Percentiles rank a stretch among this genome's conserved stretches.
Evolutionary conservation across 2,113 vertebrate genomes (phyloP).

Genomic region (Pogona vitticeps): DNA sequence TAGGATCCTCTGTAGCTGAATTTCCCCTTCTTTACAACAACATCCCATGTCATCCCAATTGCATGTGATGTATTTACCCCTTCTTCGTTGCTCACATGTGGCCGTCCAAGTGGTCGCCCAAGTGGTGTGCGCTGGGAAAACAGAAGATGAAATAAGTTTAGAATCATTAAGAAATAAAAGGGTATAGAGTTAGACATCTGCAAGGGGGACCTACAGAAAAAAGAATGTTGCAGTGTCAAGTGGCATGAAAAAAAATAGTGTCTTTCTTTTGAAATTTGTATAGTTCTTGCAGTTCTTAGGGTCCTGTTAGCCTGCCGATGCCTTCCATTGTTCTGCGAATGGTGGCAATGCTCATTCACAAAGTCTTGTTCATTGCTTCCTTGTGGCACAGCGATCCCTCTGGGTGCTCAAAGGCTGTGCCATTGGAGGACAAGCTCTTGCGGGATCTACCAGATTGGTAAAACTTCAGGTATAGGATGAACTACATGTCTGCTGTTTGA

Average conservation of each 20-base stretch:
- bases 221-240: too few relatives aligned
- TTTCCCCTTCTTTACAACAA: not conserved
- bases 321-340: not conserved
- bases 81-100: constrained; percentile 62
- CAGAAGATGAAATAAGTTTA: constrained; percentile 10
- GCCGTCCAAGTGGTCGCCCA: constrained; percentile 57
- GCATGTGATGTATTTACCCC: constrained; percentile 52
- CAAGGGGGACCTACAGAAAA: too few relatives aligned
- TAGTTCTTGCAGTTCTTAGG: not conserved
- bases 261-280: too few relatives aligned
- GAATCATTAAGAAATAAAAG: not conserved
- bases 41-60: not conserved
- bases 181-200: too few relatives aligned
- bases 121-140: constrained; percentile 50
- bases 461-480: too few relatives aligned
- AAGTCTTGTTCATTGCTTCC: not conserved
- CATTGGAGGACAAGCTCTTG: too few relatives aligned
- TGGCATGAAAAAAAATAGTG: too few relatives aligned
- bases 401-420: not conserved
- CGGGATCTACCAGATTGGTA: not conserved
- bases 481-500: too few relatives aligned
- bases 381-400: not conserved
- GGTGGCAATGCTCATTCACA: not conserved
- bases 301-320: not conserved
- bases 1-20: not conserved